Evolutionary conservation across 2,797 vertebrate species (phyloP).

Genomic region (Helarctos malayanus): DNA sequence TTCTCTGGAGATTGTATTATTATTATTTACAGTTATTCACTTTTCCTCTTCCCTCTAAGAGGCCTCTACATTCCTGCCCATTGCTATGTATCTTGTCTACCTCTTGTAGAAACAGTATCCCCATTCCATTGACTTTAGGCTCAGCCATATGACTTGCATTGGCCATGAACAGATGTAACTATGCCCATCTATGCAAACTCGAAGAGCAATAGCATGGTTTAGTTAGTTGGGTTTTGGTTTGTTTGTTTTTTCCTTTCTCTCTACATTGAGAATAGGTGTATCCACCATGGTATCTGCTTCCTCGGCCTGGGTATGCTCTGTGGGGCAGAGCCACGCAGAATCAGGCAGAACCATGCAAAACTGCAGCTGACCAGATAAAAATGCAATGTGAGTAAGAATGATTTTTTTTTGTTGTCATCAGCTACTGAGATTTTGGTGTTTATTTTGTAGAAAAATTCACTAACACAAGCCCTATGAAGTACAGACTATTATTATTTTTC

Average conservation of each 20-base stretch:
- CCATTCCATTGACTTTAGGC: background rate
- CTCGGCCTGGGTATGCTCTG: background rate
- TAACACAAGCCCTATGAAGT: background rate
- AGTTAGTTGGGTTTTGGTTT: background rate
- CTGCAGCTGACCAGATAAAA: background rate
- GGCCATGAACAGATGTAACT: background rate
- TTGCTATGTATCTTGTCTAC: background rate
- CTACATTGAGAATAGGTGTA: background rate
- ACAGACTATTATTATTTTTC: background rate
- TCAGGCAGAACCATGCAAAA: background rate
- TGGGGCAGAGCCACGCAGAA: background rate
- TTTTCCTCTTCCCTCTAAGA: background rate
- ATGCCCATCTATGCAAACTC: background rate
- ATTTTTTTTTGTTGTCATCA: background rate
- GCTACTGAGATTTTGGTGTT: background rate
- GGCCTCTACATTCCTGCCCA: too few relatives aligned
- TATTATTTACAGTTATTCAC: background rate
- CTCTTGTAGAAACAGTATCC: background rate
- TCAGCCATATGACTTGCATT: background rate
- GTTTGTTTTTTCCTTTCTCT: background rate
- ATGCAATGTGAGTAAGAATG: background rate
- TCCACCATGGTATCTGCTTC: background rate
- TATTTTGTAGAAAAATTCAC: background rate
- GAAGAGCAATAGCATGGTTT: background rate
- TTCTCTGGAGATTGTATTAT: background rate